phyloP scores from a whole-genome alignment of 2,888 invertebrate species.

The Spodoptera picta region DNA sequence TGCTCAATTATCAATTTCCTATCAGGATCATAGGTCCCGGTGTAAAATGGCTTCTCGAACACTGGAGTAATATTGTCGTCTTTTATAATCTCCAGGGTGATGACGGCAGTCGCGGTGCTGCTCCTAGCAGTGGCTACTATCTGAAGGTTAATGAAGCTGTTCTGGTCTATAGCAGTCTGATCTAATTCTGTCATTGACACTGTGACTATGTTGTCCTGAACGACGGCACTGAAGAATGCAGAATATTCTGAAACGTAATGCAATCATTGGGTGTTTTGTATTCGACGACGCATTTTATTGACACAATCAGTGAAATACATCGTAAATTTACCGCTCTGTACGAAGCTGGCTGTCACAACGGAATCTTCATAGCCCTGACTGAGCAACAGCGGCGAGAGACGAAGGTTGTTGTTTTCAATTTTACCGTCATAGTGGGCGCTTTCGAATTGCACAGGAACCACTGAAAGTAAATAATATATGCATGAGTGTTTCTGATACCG shows the following conservation, averaged over 20 bases:
- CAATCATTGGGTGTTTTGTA: background rate
- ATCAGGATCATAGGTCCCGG: constrained; percentile 64
- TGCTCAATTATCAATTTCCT: constrained; percentile 65
- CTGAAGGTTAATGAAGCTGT: constrained; percentile 69
- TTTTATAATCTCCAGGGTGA: constrained; percentile 75
- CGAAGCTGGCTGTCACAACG: constrained; percentile 55
- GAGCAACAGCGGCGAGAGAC: constrained; percentile 61
- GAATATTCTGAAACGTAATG: constrained; percentile 59
- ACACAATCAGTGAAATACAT: background rate
- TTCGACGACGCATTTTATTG: too few species aligned
- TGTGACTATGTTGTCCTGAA: constrained; percentile 63
- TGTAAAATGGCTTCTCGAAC: constrained; percentile 70
- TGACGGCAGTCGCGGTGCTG: constrained; percentile 64
- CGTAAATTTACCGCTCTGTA: constrained; percentile 59
- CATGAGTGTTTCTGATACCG: too few species aligned
- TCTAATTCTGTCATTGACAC: constrained; percentile 66
- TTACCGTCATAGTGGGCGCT: constrained; percentile 64
- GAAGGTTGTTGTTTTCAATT: constrained; percentile 67
- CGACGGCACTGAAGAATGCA: constrained; percentile 60
- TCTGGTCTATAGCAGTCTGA: constrained; percentile 63
- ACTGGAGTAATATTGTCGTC: constrained; percentile 73
- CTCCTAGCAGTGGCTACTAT: constrained; percentile 63
- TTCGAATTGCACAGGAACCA: too few species aligned
- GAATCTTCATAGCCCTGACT: constrained; percentile 66
- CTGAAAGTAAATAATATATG: too few species aligned